Base-by-base conservation (phyloP, 1,140 invertebrate genomes). In the Drosophila pachea region DNA sequence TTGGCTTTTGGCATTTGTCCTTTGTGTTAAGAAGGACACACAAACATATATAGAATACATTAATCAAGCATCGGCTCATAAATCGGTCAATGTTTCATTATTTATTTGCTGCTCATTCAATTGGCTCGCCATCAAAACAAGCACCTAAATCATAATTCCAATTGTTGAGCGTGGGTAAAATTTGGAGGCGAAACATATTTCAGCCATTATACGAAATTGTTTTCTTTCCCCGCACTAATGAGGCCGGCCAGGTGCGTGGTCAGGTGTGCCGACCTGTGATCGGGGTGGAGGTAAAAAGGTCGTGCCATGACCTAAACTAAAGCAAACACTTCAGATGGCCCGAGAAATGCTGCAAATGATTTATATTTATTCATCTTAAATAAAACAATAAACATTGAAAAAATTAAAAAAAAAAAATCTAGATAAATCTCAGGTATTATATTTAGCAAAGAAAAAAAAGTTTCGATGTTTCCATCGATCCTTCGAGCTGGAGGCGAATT, bases 71-170 rank as follows among this genome's bases (percentile, higher is more conserved):
- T 7, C 29, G n/a, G 22, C 68, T 71, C 63, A 60, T 71, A 83
- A 78, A 62, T 63, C 32, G 65, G 42, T 77, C 70, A 12, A 47
- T 68, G 43, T 55, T 35, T 55, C 76, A 75, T 69, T 84, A 62
- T 71, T 77, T 70, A 71, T 65, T 68, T 61, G 70, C 35, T 48
- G 62, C 65, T 76, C 60, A 70, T 81, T 79, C 72, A 64, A 35
- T 60, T 60, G 32, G 65, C 60, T 45, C 36, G 49, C 62, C 73
- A 78, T 78, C 79, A 83, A 73, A 83, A 83, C 73, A 84, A 59
- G 32, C 38, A 59, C 62, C 55, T 73, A 79, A 84, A 83, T 79
- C 79, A 84, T 84, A 84, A 73, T 79, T 78, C 58, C 59, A 73
- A 73, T 83, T 83, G 68, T 77, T 72, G 62, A 53, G 40, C 29